Conservation (phyloP, 1,140 invertebrate species). For the Rhizoglyphus robini region DNA sequence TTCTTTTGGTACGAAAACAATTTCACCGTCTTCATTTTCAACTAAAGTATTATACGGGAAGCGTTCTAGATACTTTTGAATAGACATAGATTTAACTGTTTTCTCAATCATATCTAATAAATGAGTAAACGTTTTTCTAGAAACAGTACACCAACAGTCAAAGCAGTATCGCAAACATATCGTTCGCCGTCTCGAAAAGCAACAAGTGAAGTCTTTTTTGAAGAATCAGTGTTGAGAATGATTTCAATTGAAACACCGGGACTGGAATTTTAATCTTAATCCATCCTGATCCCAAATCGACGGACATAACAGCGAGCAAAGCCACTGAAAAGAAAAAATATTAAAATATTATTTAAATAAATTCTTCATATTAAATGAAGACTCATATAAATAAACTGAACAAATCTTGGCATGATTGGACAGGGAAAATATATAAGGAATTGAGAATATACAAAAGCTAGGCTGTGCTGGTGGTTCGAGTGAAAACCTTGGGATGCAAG, state of each 20-base stretch:
- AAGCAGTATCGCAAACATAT: slow-evolving; percentile 84
- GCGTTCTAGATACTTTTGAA: slow-evolving; percentile 61
- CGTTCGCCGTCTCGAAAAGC: slow-evolving; percentile 80
- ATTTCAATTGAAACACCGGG: slow-evolving; percentile 99
- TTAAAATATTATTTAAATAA: too few species aligned
- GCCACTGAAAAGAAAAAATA: slow-evolving; percentile 9
- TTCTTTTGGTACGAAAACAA: slow-evolving; percentile 56
- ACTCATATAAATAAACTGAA: neutral
- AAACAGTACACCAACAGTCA: slow-evolving; percentile 67
- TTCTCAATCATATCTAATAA: slow-evolving; percentile 79
- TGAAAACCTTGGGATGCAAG: too few species aligned
- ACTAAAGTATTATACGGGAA: slow-evolving; percentile 82
- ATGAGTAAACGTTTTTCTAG: slow-evolving; percentile 73
- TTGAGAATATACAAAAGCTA: neutral
- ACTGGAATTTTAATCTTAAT: slow-evolving; percentile 84
- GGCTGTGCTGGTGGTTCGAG: too few species aligned
- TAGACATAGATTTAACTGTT: slow-evolving; percentile 68
- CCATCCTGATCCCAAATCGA: slow-evolving; percentile 94
- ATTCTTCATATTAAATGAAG: neutral
- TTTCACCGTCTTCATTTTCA: slow-evolving; percentile 49
- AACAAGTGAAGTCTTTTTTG: slow-evolving; percentile 84
- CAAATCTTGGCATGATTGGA: neutral
- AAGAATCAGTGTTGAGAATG: slow-evolving; percentile 90
- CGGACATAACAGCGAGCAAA: slow-evolving; percentile 53
- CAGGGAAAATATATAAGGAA: neutral